phyloP scores from a whole-genome alignment of 2,888 invertebrate species.

The Prenolepis imparis region DNA sequence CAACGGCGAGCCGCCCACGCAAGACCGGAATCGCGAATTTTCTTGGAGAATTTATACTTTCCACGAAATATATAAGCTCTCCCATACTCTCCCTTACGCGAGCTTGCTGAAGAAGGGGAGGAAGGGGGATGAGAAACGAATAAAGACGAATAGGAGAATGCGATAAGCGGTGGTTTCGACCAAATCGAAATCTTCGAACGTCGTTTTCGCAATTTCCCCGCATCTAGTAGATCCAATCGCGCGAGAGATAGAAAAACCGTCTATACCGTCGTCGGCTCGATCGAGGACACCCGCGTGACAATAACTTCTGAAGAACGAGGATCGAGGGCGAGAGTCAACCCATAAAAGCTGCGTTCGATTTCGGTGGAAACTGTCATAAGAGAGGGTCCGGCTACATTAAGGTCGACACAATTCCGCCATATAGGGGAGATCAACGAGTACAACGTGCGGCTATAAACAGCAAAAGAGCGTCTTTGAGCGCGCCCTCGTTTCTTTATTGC shows the following conservation, averaged over 20 bases:
- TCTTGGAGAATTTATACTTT: conserved; percentile 63
- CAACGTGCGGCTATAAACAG: not conserved
- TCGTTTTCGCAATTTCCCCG: conserved; percentile 32
- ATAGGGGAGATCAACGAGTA: not conserved
- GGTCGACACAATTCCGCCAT: conserved; percentile 1
- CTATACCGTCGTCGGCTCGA: conserved; percentile 13
- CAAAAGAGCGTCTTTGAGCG: not conserved
- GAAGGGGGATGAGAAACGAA: conserved; percentile 34
- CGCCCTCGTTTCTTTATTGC: conserved; percentile 9
- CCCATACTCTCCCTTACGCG: conserved; percentile 48
- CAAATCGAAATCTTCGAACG: conserved; percentile 29
- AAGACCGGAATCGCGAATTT: conserved; percentile 35
- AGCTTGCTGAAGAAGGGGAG: conserved; percentile 42
- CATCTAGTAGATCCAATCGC: conserved; percentile 26
- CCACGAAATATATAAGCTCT: conserved; percentile 56
- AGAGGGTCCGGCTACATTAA: conserved; percentile 14
- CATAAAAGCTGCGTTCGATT: conserved; percentile 45
- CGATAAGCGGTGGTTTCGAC: conserved; percentile 66
- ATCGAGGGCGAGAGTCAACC: conserved; percentile 33
- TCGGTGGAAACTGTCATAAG: conserved; percentile 39
- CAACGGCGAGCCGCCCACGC: conserved; percentile 16
- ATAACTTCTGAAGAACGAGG: conserved; percentile 55
- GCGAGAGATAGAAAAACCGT: conserved; percentile 65
- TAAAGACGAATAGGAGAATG: conserved; percentile 58
- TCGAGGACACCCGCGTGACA: conserved; percentile 36